phyloP scores from a whole-genome alignment of 2,888 invertebrate genomes.

The Heteromyza rotundicornis region DNA sequence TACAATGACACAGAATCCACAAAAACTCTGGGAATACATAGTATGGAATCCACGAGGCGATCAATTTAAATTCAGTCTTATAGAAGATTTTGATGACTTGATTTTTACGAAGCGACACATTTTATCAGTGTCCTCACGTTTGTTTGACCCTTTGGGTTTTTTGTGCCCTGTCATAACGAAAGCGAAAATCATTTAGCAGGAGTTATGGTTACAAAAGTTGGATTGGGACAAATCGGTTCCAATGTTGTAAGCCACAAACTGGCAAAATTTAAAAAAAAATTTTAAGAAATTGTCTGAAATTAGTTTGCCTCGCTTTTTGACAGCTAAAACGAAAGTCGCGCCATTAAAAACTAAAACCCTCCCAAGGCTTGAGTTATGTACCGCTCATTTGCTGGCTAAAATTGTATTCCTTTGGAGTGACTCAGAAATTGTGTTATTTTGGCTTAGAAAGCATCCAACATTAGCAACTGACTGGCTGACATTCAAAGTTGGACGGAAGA shows the following conservation, averaged over 20 bases:
- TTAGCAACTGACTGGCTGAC: conserved; percentile 12
- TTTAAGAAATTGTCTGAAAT: conserved; percentile 10
- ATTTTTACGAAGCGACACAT: conserved; percentile 24
- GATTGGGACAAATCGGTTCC: conserved; percentile 19
- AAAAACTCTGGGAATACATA: no score
- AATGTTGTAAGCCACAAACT: neutral
- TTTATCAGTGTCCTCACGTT: conserved; percentile 15
- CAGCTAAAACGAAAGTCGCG: neutral
- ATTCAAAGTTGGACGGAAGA: conserved; percentile 8
- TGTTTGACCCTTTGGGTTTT: conserved; percentile 25
- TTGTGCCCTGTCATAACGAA: conserved; percentile 19
- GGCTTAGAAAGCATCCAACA: conserved; percentile 12
- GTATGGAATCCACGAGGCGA: no score
- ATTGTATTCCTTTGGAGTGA: neutral
- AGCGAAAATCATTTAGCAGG: conserved; percentile 25
- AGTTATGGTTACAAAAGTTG: conserved; percentile 17
- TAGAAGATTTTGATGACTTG: no score
- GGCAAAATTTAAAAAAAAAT: conserved; percentile 14
- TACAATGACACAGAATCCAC: no score
- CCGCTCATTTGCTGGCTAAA: neutral
- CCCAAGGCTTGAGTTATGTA: no score
- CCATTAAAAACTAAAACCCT: conserved; percentile 2
- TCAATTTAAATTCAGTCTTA: no score
- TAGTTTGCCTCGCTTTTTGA: conserved; percentile 9
- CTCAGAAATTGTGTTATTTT: neutral